Conservation (phyloP, 2,113 vertebrate genomes). For the Hypanus sabinus region DNA sequence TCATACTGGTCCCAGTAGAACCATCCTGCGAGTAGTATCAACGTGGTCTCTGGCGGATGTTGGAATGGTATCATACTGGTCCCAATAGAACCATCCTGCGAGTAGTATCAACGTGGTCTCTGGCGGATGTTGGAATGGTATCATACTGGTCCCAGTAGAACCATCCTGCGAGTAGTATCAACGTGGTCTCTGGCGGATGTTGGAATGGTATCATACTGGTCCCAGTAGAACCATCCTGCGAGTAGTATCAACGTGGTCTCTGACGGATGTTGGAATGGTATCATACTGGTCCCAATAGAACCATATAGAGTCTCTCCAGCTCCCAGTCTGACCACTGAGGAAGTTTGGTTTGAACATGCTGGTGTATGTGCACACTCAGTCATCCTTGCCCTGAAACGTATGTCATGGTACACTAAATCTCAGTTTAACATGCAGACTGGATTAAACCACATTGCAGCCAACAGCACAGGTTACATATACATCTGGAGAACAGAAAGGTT, state of each 20-base stretch:
- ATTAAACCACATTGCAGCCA: not conserved
- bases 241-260: too few species aligned
- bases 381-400: too few species aligned
- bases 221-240: not conserved
- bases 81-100: not conserved
- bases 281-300: not conserved
- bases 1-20: not conserved
- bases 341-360: not conserved
- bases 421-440: not conserved
- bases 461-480: not conserved
- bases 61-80: not conserved
- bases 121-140: not conserved
- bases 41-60: not conserved
- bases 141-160: not conserved
- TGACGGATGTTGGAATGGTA: not conserved
- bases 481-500: not conserved
- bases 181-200: not conserved
- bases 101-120: too few species aligned
- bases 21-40: too few species aligned
- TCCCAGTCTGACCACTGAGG: not conserved
- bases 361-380: not conserved
- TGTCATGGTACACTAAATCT: not conserved
- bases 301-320: not conserved
- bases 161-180: too few species aligned
- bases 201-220: not conserved